Conservation (phyloP, 1,140 invertebrate species). For the Drosophila funebris region DNA sequence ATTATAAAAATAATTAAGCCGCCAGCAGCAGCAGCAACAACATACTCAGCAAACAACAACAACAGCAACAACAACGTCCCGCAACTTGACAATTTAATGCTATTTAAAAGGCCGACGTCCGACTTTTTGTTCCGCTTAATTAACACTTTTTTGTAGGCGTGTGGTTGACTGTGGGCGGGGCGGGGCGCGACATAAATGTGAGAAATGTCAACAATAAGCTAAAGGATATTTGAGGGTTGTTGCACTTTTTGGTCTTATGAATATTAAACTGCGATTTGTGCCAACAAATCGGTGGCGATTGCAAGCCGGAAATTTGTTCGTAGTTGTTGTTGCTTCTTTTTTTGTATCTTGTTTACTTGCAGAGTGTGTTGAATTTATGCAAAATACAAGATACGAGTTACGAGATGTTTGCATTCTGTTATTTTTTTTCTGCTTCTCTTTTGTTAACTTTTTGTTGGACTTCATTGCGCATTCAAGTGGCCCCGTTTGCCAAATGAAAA, state of each 20-base stretch:
- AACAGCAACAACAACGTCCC: neutral
- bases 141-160: conserved; percentile 57
- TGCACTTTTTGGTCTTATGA: conserved; percentile 46
- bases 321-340: conserved; percentile 16
- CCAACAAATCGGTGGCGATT: conserved; percentile 55
- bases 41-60: conserved; percentile 15
- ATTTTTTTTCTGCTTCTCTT: neutral
- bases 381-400: conserved; percentile 41
- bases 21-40: conserved; percentile 49
- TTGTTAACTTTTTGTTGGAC: conserved; percentile 23
- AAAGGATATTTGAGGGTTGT: conserved; percentile 30
- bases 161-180: conserved; percentile 6
- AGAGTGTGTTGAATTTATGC: conserved; percentile 56
- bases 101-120: conserved; percentile 44
- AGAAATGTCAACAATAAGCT: conserved; percentile 61
- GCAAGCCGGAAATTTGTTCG: conserved; percentile 45
- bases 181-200: conserved; percentile 2
- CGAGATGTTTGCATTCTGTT: conserved; percentile 17
- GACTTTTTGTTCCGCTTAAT: conserved; percentile 63
- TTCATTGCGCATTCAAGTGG: conserved; percentile 77
- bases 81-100: conserved; percentile 70
- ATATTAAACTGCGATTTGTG: conserved; percentile 55
- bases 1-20: conserved; percentile 72
- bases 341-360: too few relatives aligned
- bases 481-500: conserved; percentile 71